These are phyloP conservation scores for Tromatobia lineatoria DNA, from an alignment of 2,888 invertebrate species.

Conservation along the genomic window DNA sequence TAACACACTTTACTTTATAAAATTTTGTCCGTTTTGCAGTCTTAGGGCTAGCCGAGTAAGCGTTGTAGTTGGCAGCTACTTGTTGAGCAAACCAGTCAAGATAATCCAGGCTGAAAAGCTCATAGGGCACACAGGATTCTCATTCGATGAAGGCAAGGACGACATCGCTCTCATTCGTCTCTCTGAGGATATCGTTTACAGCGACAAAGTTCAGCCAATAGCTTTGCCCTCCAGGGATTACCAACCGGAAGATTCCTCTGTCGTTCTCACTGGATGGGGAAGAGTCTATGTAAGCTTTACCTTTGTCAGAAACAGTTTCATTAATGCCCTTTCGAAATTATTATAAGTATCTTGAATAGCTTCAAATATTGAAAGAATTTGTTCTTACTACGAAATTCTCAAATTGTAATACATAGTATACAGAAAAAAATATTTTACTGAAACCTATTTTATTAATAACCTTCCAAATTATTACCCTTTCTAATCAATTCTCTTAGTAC, in stretches of 20 bases:
- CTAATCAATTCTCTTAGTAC: no score
- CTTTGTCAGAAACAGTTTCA: neutral
- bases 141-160: neutral
- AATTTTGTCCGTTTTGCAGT: neutral
- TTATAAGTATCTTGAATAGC: no score
- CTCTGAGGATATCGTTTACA: slow-evolving; percentile 24
- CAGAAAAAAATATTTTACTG: no score
- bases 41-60: neutral
- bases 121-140: neutral
- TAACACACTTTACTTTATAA: no score
- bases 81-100: neutral
- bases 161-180: slow-evolving; percentile 50
- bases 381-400: no score
- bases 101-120: neutral
- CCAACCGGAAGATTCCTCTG: neutral
- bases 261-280: slow-evolving; percentile 44
- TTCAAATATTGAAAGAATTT: no score
- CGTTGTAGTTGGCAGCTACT: neutral
- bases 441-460: no score
- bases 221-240: slow-evolving; percentile 24
- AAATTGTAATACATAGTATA: no score
- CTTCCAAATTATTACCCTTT: no score
- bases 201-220: slow-evolving; percentile 35
- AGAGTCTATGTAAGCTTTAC: neutral
- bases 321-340: neutral